Evolutionary conservation across 1,140 invertebrate genomes (phyloP).

Genomic region (Ganaspis sp.): DNA sequence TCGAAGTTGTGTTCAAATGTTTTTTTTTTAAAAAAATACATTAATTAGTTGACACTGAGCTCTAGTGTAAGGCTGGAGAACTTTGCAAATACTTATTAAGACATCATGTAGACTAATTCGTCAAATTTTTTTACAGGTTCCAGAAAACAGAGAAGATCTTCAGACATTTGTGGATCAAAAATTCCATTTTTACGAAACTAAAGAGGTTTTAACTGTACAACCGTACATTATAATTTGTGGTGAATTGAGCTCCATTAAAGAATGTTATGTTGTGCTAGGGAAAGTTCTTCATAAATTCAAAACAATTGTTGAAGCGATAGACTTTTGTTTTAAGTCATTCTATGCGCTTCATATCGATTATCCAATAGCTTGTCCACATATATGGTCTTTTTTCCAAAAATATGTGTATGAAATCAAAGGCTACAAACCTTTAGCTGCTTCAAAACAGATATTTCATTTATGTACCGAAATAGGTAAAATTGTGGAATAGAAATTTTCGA

Average conservation of each 20-base stretch:
- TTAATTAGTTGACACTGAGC: too few species aligned
- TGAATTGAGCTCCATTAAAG: slow-evolving; percentile 6
- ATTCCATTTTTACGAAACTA: background rate
- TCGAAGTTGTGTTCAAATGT: too few species aligned
- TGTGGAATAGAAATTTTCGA: too few species aligned
- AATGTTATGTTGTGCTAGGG: slow-evolving; percentile 28
- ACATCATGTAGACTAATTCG: too few species aligned
- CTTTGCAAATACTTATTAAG: too few species aligned
- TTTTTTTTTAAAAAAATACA: too few species aligned
- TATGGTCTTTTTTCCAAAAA: slow-evolving; percentile 44
- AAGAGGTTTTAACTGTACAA: slow-evolving; percentile 33
- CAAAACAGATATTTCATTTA: background rate
- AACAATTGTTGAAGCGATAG: slow-evolving; percentile 35
- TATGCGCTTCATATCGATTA: slow-evolving; percentile 38
- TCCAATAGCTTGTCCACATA: slow-evolving; percentile 27
- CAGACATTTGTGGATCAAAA: background rate
- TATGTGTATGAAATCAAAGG: slow-evolving; percentile 43
- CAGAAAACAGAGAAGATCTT: background rate
- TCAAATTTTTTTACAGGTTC: background rate
- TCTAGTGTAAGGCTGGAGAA: too few species aligned
- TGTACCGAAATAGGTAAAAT: background rate
- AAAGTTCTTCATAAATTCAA: slow-evolving; percentile 27
- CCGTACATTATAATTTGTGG: slow-evolving; percentile 37
- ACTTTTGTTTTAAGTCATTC: slow-evolving; percentile 42
- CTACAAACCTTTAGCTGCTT: background rate